A percentile compares a stretch with the other conserved stretches of the same genome.
These are phyloP conservation scores for Bembecia ichneumoniformis DNA, from an alignment of 2,888 invertebrate genomes.

Conservation along the genomic window DNA sequence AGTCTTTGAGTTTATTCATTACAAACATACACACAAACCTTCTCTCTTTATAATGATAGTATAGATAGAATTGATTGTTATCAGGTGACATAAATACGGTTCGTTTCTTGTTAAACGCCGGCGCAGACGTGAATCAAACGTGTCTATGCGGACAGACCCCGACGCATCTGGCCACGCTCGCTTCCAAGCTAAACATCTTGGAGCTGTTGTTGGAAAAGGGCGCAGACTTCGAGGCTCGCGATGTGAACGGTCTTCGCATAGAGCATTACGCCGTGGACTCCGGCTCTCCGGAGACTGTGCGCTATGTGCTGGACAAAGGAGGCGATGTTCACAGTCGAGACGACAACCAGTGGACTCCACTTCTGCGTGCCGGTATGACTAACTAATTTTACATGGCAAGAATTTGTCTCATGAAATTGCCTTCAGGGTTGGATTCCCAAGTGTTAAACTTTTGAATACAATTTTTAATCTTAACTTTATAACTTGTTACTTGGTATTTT, in stretches of 20 bases:
- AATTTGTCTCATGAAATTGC: too few species aligned
- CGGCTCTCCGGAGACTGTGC: slow-evolving; percentile 39
- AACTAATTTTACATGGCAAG: too few species aligned
- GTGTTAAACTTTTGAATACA: too few species aligned
- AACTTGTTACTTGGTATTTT: too few species aligned
- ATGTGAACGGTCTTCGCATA: slow-evolving; percentile 59
- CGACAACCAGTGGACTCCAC: slow-evolving; percentile 68
- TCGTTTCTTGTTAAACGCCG: slow-evolving; percentile 48
- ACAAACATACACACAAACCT: too few species aligned
- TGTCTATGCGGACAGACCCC: slow-evolving; percentile 51
- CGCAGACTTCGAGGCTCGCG: slow-evolving; percentile 50
- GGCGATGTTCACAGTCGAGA: slow-evolving; percentile 48
- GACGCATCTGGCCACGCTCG: slow-evolving; percentile 61
- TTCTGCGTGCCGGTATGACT: slow-evolving; percentile 59
- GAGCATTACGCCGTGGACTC: slow-evolving; percentile 73
- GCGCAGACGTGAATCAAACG: slow-evolving; percentile 58
- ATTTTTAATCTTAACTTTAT: too few species aligned
- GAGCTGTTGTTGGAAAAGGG: slow-evolving; percentile 60
- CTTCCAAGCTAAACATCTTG: slow-evolving; percentile 33
- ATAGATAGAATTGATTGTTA: too few species aligned
- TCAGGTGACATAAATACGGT: slow-evolving; percentile 53
- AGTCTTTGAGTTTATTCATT: too few species aligned
- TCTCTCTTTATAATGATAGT: too few species aligned
- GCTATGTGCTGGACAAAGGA: slow-evolving; percentile 31
- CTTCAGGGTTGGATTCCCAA: too few species aligned